Evolutionary conservation across 2,888 invertebrate genomes (phyloP), one percentile per base, ranked within the genome.

Genomic region (Drosophila prolongata): DNA sequence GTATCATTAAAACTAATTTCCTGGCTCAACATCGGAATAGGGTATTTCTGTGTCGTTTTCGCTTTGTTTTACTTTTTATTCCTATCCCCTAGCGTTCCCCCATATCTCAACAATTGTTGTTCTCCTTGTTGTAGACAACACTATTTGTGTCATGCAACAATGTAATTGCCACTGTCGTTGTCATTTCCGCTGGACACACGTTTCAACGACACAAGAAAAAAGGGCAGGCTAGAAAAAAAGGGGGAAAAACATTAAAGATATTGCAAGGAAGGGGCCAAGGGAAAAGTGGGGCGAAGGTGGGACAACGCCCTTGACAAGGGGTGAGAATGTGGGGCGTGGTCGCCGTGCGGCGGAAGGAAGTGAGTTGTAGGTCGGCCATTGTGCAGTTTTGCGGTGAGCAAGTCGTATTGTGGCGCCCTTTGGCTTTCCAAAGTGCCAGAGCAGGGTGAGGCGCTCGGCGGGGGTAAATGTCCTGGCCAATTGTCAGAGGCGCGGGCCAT

Each of bases 131-230:
- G 79, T 59, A 61, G 65, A 69, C 78, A 86, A 90, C 89, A 90
- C 88, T 87, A 82, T 90, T 90, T 89, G 88, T 90, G 90, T 89
- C 91, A 90, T 91, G 91, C 90, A 91, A 90, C 91, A 91, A 86
- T 91, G 90, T 91, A 91, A 90, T 90, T 90, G 91, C 90, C 87
- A 88, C 88, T 90, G 90, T 88, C 90, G 90, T 89, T 91, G 88
- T 90, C 86, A 89, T 91, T 88, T 90, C 90, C 91, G 89, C 80
- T 87, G 87, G 86, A 90, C 89, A 90, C 84, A 89, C 84, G 88
- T 85, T 60, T 55, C 70, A 77, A 71, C 43, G 52, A 62, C 38
- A 56, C 27, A 1, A 40, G 38, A 67, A 54, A 67, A 54, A 62
- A 38, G 54, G 61, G 30, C 56, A 50, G 58, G 38, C 34, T 13